phyloP scores from a whole-genome alignment of 2,888 invertebrate species.

The Biston betularia region DNA sequence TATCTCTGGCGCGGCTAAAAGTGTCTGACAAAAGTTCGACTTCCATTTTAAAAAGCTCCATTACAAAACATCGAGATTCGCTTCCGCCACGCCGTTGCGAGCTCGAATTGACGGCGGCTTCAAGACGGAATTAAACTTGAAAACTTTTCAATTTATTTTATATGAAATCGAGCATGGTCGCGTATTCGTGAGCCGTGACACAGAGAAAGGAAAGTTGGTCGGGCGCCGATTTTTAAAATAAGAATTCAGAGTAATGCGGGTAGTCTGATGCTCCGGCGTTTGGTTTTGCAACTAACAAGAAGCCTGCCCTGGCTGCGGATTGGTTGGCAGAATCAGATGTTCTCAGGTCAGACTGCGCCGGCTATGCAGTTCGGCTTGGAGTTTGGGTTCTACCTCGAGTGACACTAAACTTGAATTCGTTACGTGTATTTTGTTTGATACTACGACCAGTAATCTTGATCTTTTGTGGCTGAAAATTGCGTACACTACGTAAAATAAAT shows the following conservation, averaged over 20 bases:
- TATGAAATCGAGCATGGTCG: conserved; percentile 74
- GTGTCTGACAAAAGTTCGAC: conserved; percentile 87
- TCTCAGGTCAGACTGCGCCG: conserved; percentile 51
- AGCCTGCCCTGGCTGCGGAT: conserved; percentile 42
- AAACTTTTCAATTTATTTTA: conserved; percentile 82
- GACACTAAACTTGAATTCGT: conserved; percentile 81
- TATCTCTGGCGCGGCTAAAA: conserved; percentile 85
- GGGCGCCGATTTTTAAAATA: conserved; percentile 43
- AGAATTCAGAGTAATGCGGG: conserved; percentile 17
- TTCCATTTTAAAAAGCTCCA: conserved; percentile 87
- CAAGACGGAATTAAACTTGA: conserved; percentile 78
- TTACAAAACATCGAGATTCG: conserved; percentile 86
- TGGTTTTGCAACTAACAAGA: conserved; percentile 37
- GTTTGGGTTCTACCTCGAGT: conserved; percentile 61
- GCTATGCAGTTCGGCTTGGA: conserved; percentile 48
- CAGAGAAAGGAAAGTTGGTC: conserved; percentile 56
- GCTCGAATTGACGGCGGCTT: conserved; percentile 73
- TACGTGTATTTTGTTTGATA: conserved; percentile 70
- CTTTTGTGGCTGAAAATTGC: conserved; percentile 27
- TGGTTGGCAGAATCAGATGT: conserved; percentile 46
- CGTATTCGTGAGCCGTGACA: conserved; percentile 57
- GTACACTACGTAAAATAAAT: not conserved
- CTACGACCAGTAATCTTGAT: conserved; percentile 51
- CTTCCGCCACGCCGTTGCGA: conserved; percentile 80
- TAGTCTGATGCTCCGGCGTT: conserved; percentile 18